phyloP scores from a whole-genome alignment of 2,797 vertebrate genomes.

The Myotis findleyi region DNA sequence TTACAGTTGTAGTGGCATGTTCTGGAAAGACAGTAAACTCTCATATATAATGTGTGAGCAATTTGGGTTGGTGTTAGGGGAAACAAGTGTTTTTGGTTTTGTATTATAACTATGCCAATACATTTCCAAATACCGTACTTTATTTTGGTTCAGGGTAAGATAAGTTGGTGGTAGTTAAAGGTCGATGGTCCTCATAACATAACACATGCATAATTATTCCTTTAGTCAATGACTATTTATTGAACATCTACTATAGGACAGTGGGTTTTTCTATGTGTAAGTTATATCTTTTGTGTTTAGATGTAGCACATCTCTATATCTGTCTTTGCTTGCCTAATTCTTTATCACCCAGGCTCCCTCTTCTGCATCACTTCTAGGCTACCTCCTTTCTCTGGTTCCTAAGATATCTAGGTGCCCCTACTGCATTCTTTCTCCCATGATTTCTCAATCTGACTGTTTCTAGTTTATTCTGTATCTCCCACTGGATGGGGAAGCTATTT shows the following conservation, averaged over 20 bases:
- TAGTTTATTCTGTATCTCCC: not conserved
- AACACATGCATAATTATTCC: not conserved
- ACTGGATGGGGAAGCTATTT: not conserved
- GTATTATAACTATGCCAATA: not conserved
- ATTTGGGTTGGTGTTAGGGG: not conserved
- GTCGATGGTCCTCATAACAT: not conserved
- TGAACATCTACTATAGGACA: not conserved
- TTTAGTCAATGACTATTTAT: not conserved
- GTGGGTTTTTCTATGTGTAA: not conserved
- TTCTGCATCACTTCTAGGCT: not conserved
- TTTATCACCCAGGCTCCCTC: not conserved
- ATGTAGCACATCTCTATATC: not conserved
- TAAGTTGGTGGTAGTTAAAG: not conserved
- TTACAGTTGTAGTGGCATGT: not conserved
- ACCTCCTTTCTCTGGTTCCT: not conserved
- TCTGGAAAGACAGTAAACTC: slow-evolving; percentile 31
- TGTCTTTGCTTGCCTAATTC: not conserved
- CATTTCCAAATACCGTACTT: not conserved
- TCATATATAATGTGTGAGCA: not conserved
- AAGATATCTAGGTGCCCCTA: not conserved
- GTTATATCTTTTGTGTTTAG: not conserved
- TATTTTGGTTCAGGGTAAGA: not conserved
- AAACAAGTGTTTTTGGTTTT: slow-evolving; percentile 38
- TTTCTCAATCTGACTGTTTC: not conserved
- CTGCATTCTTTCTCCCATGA: not conserved